Evolutionary conservation across 2,113 vertebrate species (phyloP).

Genomic region (Pollachius pollachius): DNA sequence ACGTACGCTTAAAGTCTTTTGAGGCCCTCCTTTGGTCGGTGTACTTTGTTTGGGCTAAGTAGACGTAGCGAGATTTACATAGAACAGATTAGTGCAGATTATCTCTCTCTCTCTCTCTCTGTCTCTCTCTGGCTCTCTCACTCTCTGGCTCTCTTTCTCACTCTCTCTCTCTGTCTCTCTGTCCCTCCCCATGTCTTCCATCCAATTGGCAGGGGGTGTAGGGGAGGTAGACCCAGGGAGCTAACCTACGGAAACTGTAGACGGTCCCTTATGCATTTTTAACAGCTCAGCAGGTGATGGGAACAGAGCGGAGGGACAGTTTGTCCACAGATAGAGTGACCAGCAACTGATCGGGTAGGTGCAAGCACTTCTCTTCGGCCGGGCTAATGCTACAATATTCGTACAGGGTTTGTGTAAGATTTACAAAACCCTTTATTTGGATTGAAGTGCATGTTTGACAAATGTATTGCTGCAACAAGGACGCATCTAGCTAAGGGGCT

Average conservation of each 20-base stretch:
- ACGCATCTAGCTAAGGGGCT: background rate
- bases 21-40: slow-evolving; percentile 22
- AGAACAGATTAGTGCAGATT: slow-evolving; percentile 73
- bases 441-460: too few relatives aligned
- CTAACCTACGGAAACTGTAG: slow-evolving; percentile 58
- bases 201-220: slow-evolving; percentile 25
- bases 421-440: background rate
- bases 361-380: slow-evolving; percentile 15
- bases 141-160: slow-evolving; percentile 54
- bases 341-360: slow-evolving; percentile 62
- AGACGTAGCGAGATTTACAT: slow-evolving; percentile 54
- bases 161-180: slow-evolving; percentile 14
- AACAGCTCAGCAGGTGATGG: slow-evolving; percentile 74
- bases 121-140: background rate
- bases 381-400: slow-evolving; percentile 10
- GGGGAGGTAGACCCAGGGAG: slow-evolving; percentile 57
- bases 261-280: slow-evolving; percentile 69
- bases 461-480: background rate
- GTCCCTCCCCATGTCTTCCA: slow-evolving; percentile 2
- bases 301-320: slow-evolving; percentile 62
- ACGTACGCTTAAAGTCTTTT: slow-evolving; percentile 49
- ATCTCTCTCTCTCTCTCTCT: slow-evolving; percentile 46
- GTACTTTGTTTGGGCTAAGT: slow-evolving; percentile 51
- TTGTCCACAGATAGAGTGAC: slow-evolving; percentile 61
- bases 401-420: slow-evolving; percentile 16